Base-by-base conservation (phyloP, 2,113 vertebrate species). In the Lichenostomus cassidix region DNA sequence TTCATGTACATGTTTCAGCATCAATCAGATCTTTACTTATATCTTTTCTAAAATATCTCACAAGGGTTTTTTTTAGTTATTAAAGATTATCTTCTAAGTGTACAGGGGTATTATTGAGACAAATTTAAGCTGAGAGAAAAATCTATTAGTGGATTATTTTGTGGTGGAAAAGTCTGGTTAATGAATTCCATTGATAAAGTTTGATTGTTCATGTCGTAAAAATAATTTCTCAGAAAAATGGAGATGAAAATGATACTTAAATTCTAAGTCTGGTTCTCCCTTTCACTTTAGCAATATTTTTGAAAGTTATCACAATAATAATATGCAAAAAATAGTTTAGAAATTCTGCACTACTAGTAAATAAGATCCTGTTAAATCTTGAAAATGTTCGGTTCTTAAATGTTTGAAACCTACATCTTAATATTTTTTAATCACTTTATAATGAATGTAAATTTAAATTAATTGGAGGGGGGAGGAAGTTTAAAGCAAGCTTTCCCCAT, bases 221-320 rank as follows among this genome's bases (percentile, higher is more conserved):
- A 77, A 37, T 55, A 62, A 37, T 50, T 70, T 21, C 87, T 87
- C 62, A 81, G 44, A 77, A 65, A 68, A 77, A 37, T n/a, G 62
- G 89, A 74, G 79, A 67, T 63, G 79, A 67, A 92, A 68, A 25
- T 41, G 31, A 75, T 78, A 60, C 29, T 86, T 44, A 60, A 65
- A 76, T 2, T 71, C 68, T 92, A 91, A 83, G 59, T 69, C 86
- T 63, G 75, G 10, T 71, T 89, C 29, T 39, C 68, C 37, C 33
- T 81, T 89, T 79, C 58, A 31, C 23, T 94, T 87, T 85, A 78
- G 44, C n/a, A 52, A 15, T 88, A 87, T 92, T 95, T 94, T 76
- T 95, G 10, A 90, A 31, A 65, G 12, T 86, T 83, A 93, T 92
- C 55, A 86, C 29, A 56, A 52, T 82, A 93, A 39, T 10, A 74